phyloP scores from a whole-genome alignment of 2,113 vertebrate genomes.

The Trogon surrucura region DNA sequence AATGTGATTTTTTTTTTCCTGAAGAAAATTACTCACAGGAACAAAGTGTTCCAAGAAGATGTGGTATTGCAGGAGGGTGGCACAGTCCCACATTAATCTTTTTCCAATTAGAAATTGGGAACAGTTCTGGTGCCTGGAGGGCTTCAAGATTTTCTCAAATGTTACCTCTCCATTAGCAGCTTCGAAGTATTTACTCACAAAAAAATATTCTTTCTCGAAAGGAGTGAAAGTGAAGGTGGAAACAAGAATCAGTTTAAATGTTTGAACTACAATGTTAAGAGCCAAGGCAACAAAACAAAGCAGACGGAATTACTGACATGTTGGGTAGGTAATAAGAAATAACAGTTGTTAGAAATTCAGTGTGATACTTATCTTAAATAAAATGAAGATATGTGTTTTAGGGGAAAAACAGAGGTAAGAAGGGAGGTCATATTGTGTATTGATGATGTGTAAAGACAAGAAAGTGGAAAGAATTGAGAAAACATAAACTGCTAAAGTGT shows the following conservation, averaged over 20 bases:
- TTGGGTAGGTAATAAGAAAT: neutral
- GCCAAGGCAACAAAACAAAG: neutral
- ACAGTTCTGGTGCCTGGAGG: neutral
- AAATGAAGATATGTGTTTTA: neutral
- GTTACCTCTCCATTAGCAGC: neutral
- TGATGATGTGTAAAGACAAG: neutral
- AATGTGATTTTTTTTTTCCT: conserved; percentile 49
- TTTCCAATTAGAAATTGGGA: conserved; percentile 72
- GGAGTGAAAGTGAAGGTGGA: neutral
- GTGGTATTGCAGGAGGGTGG: conserved; percentile 52
- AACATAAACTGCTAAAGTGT: neutral
- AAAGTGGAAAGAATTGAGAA: neutral
- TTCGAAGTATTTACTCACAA: neutral
- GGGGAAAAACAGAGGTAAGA: neutral
- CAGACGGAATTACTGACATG: neutral
- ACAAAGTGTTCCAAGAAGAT: conserved; percentile 54
- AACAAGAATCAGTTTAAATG: neutral
- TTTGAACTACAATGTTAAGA: neutral
- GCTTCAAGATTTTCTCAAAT: conserved; percentile 22
- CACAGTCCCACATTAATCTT: conserved; percentile 72
- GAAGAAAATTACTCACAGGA: conserved; percentile 67
- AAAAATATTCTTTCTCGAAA: neutral
- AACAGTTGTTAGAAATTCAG: neutral
- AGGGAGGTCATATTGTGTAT: neutral
- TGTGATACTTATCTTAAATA: neutral